Conservation (phyloP, 2,888 invertebrate genomes). For the Scaptomyza reducta region DNA sequence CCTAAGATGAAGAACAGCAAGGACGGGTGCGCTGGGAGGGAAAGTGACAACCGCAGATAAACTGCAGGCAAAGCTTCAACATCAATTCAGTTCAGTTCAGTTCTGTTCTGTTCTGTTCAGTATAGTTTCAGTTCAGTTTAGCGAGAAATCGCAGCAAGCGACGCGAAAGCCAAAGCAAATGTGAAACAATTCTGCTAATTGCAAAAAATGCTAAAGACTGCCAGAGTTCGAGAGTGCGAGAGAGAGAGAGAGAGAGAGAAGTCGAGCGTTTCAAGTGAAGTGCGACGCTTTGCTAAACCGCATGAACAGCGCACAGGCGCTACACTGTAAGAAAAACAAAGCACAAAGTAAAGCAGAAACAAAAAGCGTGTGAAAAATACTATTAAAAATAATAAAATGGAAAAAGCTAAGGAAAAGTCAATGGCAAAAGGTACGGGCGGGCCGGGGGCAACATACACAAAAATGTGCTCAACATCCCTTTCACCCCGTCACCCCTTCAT, state of each 20-base stretch:
- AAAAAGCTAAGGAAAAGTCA: not conserved
- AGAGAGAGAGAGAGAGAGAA: not conserved
- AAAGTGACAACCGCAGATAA: conserved; percentile 63
- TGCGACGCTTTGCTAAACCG: conserved; percentile 39
- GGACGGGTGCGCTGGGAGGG: not conserved
- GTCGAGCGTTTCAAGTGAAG: conserved; percentile 36
- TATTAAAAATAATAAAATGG: not conserved
- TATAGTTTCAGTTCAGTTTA: not conserved
- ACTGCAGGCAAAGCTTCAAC: conserved; percentile 55
- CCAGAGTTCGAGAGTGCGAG: too few species aligned
- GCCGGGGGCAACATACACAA: not conserved
- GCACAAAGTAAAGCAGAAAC: not conserved
- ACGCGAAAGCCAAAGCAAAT: conserved; percentile 45
- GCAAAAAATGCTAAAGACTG: conserved; percentile 58
- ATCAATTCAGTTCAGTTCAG: conserved; percentile 11
- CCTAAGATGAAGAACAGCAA: conserved; percentile 1
- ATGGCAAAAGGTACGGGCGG: not conserved
- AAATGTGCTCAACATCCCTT: not conserved
- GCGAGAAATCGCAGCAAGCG: not conserved
- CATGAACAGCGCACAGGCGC: conserved; percentile 33
- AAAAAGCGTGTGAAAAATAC: not conserved
- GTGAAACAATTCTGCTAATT: conserved; percentile 78
- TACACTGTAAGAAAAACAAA: conserved; percentile 35
- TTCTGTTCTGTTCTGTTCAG: not conserved
- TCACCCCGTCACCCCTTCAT: not conserved